Evolutionary conservation across 1,140 invertebrate species (phyloP).

Genomic region (Plodia interpunctella): DNA sequence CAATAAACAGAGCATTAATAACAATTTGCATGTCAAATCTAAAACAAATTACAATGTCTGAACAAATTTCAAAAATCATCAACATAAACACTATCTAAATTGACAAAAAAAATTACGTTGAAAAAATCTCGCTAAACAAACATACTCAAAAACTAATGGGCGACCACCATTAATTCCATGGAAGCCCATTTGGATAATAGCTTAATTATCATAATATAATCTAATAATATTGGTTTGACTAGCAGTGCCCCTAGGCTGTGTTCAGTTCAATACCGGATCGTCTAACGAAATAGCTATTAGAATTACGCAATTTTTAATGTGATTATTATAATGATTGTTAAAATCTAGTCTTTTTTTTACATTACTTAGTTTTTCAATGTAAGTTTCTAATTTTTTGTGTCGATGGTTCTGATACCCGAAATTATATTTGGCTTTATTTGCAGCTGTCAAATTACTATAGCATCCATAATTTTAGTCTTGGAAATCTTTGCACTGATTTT

Average conservation of each 20-base stretch:
- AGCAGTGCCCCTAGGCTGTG: neutral
- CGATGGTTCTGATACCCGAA: too few species aligned
- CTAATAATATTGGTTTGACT: neutral
- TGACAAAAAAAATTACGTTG: neutral
- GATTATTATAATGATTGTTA: neutral
- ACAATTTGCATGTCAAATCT: neutral
- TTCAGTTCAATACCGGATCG: neutral
- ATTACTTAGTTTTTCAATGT: too few species aligned
- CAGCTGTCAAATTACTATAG: too few species aligned
- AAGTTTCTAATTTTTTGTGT: too few species aligned
- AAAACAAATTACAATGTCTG: neutral
- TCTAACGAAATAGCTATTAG: neutral
- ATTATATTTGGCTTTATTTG: too few species aligned
- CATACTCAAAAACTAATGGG: neutral
- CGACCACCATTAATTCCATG: neutral
- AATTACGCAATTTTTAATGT: constrained; percentile 1
- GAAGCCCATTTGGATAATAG: constrained; percentile 2
- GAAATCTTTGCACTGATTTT: too few species aligned
- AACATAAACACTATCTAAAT: constrained; percentile 2
- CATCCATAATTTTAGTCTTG: too few species aligned
- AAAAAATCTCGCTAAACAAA: neutral
- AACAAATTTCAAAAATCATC: neutral
- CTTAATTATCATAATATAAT: constrained; percentile 4
- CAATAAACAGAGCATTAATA: too few species aligned
- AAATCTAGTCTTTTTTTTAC: too few species aligned